Evolutionary conservation across 2,888 invertebrate species (phyloP).

Genomic region (Galerucella pusilla): DNA sequence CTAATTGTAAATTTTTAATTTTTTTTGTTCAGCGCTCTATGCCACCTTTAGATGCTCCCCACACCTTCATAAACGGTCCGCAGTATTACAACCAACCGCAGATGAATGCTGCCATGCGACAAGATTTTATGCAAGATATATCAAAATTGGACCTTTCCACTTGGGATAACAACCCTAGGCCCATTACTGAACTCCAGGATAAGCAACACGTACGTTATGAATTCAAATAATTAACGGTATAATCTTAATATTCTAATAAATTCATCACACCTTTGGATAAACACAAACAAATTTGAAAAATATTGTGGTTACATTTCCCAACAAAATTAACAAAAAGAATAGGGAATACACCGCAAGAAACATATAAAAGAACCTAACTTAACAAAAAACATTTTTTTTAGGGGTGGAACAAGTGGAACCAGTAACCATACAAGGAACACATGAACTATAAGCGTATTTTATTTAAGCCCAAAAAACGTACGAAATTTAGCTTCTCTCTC

Average conservation of each 20-base stretch:
- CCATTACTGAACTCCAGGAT: slow-evolving; percentile 62
- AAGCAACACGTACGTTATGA: slow-evolving; percentile 61
- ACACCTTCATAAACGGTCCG: slow-evolving; percentile 58
- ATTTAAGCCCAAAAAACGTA: slow-evolving; percentile 59
- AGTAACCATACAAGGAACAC: slow-evolving; percentile 53
- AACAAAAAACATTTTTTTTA: slow-evolving; percentile 53
- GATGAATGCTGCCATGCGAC: slow-evolving; percentile 52
- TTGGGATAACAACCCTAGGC: slow-evolving; percentile 56
- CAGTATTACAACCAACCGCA: slow-evolving; percentile 53
- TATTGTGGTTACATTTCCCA: no score
- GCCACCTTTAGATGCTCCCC: slow-evolving; percentile 55
- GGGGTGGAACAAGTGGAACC: slow-evolving; percentile 70
- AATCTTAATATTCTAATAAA: no score
- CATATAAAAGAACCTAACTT: no score
- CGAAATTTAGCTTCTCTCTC: slow-evolving; percentile 61
- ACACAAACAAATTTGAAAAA: no score
- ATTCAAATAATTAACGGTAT: neutral
- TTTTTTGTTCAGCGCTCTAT: slow-evolving; percentile 52
- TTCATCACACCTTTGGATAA: no score
- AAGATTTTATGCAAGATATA: slow-evolving; percentile 58
- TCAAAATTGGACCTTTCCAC: slow-evolving; percentile 58
- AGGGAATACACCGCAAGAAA: no score
- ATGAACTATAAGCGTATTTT: slow-evolving; percentile 60
- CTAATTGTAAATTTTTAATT: neutral
- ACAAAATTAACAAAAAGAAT: no score